Evolutionary conservation across 2,888 invertebrate species (phyloP).

Genomic region (Hylaea fasciaria): DNA sequence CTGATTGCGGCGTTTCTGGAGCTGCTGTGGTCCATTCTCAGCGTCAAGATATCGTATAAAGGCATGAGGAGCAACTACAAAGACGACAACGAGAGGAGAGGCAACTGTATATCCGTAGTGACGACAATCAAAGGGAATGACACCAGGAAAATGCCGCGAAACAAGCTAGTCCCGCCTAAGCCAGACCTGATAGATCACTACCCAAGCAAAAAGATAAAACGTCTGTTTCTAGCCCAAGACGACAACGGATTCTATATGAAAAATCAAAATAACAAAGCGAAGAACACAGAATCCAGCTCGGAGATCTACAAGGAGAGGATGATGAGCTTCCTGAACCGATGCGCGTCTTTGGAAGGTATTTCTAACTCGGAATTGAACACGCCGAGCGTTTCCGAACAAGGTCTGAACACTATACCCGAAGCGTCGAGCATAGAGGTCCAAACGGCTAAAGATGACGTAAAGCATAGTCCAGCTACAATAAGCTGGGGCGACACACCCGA

Average conservation of each 20-base stretch:
- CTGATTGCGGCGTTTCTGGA: constrained; percentile 85
- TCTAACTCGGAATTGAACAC: constrained; percentile 66
- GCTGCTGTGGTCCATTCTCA: constrained; percentile 85
- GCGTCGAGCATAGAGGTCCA: constrained; percentile 47
- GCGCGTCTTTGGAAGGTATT: constrained; percentile 68
- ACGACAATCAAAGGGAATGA: constrained; percentile 85
- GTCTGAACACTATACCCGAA: constrained; percentile 68
- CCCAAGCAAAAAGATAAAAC: constrained; percentile 81
- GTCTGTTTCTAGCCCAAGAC: constrained; percentile 76
- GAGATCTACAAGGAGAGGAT: constrained; percentile 79
- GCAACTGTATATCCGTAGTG: constrained; percentile 81
- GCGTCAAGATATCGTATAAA: constrained; percentile 84
- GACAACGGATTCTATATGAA: constrained; percentile 76
- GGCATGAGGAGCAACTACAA: constrained; percentile 87
- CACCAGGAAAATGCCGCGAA: constrained; percentile 67
- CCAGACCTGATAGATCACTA: constrained; percentile 84
- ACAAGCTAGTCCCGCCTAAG: constrained; percentile 74
- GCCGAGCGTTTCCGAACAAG: constrained; percentile 66
- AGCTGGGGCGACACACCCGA: constrained; percentile 79
- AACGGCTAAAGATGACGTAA: constrained; percentile 41
- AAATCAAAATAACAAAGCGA: constrained; percentile 76
- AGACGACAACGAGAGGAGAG: constrained; percentile 77
- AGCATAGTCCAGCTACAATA: constrained; percentile 51
- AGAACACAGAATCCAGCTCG: constrained; percentile 74
- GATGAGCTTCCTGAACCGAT: constrained; percentile 75